Evolutionary conservation across 92 coral and sea anemone species (phyloP).

Genomic region (Anthopleura xanthogrammica): DNA sequence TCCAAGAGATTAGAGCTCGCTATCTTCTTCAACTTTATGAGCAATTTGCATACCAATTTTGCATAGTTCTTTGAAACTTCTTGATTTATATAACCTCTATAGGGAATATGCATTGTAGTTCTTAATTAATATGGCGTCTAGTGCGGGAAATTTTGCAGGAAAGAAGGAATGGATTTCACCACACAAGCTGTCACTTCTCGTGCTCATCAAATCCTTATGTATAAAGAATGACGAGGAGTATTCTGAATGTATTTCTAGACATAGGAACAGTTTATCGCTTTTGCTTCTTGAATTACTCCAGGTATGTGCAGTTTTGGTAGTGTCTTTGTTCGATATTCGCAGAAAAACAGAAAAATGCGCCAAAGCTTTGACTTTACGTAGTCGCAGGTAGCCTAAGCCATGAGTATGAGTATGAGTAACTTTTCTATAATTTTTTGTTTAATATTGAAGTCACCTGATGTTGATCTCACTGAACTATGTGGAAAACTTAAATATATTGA

Average conservation of each 20-base stretch:
- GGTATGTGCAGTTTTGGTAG: slow-evolving; percentile 36
- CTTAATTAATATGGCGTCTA: slow-evolving; percentile 21
- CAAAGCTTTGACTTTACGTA: not conserved
- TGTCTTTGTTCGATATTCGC: not conserved
- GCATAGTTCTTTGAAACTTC: not conserved
- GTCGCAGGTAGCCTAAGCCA: too few species aligned
- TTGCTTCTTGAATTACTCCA: slow-evolving; percentile 79
- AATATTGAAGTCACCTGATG: slow-evolving; percentile 68
- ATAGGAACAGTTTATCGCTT: slow-evolving; percentile 67
- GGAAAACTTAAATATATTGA: slow-evolving; percentile 56
- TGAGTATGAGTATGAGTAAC: too few species aligned
- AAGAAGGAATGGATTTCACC: slow-evolving; percentile 85
- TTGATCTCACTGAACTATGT: slow-evolving; percentile 51
- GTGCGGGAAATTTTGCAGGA: not conserved
- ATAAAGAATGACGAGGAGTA: slow-evolving; percentile 43
- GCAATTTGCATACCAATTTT: not conserved
- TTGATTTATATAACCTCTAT: not conserved
- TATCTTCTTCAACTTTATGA: not conserved
- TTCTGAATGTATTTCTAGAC: slow-evolving; percentile 51
- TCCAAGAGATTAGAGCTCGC: not conserved
- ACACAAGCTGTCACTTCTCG: slow-evolving; percentile 78
- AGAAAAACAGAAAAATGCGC: not conserved
- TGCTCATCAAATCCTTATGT: slow-evolving; percentile 71
- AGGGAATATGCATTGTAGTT: not conserved
- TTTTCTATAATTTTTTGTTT: not conserved